phyloP scores from a whole-genome alignment of 2,113 vertebrate genomes.

The Toxotes chatareus region DNA sequence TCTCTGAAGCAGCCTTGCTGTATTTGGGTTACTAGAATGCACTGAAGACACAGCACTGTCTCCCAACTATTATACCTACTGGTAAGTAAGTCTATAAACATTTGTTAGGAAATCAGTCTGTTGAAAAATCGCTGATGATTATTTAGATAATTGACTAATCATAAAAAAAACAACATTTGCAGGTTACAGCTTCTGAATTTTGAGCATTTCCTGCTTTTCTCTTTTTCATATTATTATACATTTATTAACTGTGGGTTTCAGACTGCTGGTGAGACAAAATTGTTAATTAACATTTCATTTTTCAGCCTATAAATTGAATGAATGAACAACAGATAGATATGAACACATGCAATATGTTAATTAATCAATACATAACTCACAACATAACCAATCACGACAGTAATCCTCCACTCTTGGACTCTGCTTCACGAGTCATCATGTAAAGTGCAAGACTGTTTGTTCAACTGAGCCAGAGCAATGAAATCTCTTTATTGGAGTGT shows the following conservation, averaged over 20 bases:
- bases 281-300: background rate
- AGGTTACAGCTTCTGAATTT: background rate
- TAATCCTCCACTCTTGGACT: background rate
- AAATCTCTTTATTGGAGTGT: conserved; percentile 20
- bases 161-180: background rate
- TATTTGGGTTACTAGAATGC: background rate
- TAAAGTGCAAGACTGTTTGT: conserved; percentile 26
- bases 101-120: background rate
- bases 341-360: background rate
- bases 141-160: no score
- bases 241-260: background rate
- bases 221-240: background rate
- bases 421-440: background rate
- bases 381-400: background rate
- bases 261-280: background rate
- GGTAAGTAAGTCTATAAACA: background rate
- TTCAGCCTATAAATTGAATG: background rate
- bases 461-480: conserved; percentile 17
- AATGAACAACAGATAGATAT: background rate
- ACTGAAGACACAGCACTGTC: background rate
- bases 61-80: background rate
- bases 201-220: background rate
- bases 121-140: background rate
- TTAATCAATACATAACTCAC: background rate
- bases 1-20: background rate